These are phyloP conservation scores for Eupristina koningsbergeri DNA, from an alignment of 1,140 invertebrate genomes.

Conservation along the genomic window DNA sequence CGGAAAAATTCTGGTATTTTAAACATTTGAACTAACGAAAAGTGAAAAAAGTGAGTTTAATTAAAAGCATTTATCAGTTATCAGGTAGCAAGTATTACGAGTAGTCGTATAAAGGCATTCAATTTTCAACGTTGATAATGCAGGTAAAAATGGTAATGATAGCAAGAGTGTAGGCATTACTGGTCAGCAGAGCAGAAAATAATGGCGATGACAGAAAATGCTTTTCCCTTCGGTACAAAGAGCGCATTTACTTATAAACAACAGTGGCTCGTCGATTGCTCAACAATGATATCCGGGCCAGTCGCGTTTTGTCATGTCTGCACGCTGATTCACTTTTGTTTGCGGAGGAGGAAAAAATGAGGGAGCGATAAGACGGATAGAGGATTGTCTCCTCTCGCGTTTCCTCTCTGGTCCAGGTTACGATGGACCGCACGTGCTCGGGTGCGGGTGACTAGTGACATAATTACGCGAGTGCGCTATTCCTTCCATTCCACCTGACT, in stretches of 20 bases:
- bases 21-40: background rate
- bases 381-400: background rate
- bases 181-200: background rate
- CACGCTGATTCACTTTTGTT: constrained; percentile 18
- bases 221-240: background rate
- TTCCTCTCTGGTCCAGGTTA: background rate
- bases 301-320: constrained; percentile 43
- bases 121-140: background rate
- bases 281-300: constrained; percentile 34
- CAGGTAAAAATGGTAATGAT: background rate
- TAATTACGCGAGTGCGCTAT: constrained; percentile 61
- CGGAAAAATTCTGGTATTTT: background rate
- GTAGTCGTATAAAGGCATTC: background rate
- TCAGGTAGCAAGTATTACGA: background rate
- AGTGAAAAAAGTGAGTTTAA: background rate
- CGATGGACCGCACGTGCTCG: no score
- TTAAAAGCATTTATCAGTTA: background rate
- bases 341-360: background rate
- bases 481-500: constrained; percentile 60
- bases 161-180: background rate
- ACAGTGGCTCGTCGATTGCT: constrained; percentile 20
- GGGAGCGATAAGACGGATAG: background rate
- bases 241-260: constrained; percentile 37
- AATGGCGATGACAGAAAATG: background rate
- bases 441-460: constrained; percentile 58